phyloP scores from a whole-genome alignment of 2,113 vertebrate species.

The Hydrolagus affinis region DNA sequence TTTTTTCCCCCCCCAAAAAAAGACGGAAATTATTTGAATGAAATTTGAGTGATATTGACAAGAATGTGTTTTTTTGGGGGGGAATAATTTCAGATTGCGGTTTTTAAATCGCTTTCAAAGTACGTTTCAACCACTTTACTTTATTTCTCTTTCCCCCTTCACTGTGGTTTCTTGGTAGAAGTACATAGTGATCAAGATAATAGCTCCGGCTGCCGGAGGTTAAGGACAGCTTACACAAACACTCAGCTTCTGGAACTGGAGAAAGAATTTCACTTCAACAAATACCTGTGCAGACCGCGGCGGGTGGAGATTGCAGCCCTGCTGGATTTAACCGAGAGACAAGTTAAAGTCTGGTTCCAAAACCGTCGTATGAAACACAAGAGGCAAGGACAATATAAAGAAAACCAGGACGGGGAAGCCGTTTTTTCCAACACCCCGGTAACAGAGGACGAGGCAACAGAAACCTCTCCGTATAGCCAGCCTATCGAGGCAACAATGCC shows the following conservation, averaged over 20 bases:
- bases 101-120: neutral
- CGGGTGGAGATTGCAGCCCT: slow-evolving; percentile 88
- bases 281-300: slow-evolving; percentile 86
- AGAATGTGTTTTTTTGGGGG: neutral
- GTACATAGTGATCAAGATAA: slow-evolving; percentile 59
- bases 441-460: slow-evolving; percentile 59
- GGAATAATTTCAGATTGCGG: neutral
- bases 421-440: slow-evolving; percentile 47
- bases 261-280: slow-evolving; percentile 97
- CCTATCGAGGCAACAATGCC: slow-evolving; percentile 54
- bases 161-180: slow-evolving; percentile 48
- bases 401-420: slow-evolving; percentile 60
- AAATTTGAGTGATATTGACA: neutral
- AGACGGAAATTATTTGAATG: neutral
- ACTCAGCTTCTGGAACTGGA: slow-evolving; percentile 93
- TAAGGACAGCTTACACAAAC: slow-evolving; percentile 93
- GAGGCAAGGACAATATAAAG: slow-evolving; percentile 74
- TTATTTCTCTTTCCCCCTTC: slow-evolving; percentile 30
- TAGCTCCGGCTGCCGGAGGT: slow-evolving; percentile 65
- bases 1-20: slow-evolving; percentile 3
- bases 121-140: neutral
- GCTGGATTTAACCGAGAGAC: slow-evolving; percentile 83
- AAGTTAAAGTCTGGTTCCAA: slow-evolving; percentile 98
- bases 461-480: slow-evolving; percentile 59
- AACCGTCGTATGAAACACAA: slow-evolving; percentile 98